phyloP scores from a whole-genome alignment of 2,113 vertebrate species.

The Atherinomorus stipes region DNA sequence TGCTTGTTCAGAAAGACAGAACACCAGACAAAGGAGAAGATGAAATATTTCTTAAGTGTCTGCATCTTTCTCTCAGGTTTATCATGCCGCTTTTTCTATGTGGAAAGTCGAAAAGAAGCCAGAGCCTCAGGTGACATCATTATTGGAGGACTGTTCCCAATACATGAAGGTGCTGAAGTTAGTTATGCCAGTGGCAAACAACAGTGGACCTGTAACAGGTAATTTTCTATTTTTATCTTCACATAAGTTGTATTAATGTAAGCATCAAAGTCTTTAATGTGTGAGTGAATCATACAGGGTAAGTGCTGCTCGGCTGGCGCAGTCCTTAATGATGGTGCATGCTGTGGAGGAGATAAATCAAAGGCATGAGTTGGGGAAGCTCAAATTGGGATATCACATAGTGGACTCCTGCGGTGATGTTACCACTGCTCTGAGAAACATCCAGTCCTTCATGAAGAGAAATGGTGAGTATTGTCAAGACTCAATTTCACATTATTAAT shows the following conservation, averaged over 20 bases:
- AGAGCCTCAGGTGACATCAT: constrained; percentile 41
- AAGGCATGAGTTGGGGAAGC: constrained; percentile 47
- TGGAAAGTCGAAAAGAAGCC: neutral
- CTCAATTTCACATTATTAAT: neutral
- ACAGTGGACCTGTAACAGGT: constrained; percentile 28
- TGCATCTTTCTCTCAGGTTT: constrained; percentile 22
- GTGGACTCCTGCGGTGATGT: constrained; percentile 57
- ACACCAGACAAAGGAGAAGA: neutral
- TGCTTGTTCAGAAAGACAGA: neutral
- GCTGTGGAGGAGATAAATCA: constrained; percentile 58
- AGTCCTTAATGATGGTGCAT: constrained; percentile 57
- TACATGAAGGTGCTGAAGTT: constrained; percentile 28
- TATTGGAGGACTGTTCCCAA: constrained; percentile 49
- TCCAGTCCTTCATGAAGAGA: constrained; percentile 19
- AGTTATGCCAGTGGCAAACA: neutral
- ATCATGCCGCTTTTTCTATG: neutral
- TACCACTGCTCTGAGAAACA: constrained; percentile 39
- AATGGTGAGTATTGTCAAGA: neutral
- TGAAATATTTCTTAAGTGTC: constrained; percentile 6
- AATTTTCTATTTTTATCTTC: neutral
- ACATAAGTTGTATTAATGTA: neutral
- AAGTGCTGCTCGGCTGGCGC: constrained; percentile 13
- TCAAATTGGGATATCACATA: constrained; percentile 64
- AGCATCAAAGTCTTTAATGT: neutral
- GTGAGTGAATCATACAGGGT: constrained; percentile 26